Percentiles rank a stretch among this genome's conserved stretches.
Evolutionary conservation across 2,797 vertebrate genomes (phyloP).

Genomic region (Coreius guichenoti): DNA sequence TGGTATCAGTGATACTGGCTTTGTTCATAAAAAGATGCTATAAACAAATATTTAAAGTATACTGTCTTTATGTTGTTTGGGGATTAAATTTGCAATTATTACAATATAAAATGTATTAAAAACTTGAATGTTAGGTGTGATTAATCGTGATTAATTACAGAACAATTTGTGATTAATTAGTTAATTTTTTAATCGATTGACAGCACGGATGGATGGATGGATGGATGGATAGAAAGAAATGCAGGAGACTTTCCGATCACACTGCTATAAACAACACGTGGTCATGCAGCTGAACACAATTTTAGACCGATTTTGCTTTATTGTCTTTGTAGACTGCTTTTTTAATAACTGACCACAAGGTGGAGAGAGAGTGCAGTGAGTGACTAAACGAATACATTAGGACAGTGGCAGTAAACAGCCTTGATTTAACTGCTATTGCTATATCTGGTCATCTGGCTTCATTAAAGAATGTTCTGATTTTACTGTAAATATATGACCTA

Average conservation of each 20-base stretch:
- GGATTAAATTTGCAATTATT: background rate
- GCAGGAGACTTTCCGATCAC: too few relatives aligned
- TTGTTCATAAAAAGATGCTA: background rate
- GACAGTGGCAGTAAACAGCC: background rate
- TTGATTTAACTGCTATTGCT: background rate
- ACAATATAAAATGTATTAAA: background rate
- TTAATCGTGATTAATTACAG: too few relatives aligned
- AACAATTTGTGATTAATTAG: too few relatives aligned
- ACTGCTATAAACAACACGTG: background rate
- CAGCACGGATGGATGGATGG: too few relatives aligned
- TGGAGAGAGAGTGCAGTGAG: slow-evolving; percentile 21
- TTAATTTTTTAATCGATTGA: too few relatives aligned
- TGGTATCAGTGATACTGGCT: background rate
- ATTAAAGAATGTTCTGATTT: background rate
- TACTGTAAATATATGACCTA: background rate
- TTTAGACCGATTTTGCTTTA: background rate
- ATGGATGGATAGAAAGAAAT: too few relatives aligned
- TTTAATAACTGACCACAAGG: slow-evolving; percentile 49
- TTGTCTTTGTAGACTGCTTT: slow-evolving; percentile 4
- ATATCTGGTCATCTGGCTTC: background rate
- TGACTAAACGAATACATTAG: background rate
- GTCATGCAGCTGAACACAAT: background rate
- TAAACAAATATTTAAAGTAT: background rate
- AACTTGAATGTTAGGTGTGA: background rate
- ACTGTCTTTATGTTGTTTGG: background rate